These are phyloP conservation scores for Odontomachus brunneus DNA, from an alignment of 1,140 invertebrate genomes.

Conservation along the genomic window DNA sequence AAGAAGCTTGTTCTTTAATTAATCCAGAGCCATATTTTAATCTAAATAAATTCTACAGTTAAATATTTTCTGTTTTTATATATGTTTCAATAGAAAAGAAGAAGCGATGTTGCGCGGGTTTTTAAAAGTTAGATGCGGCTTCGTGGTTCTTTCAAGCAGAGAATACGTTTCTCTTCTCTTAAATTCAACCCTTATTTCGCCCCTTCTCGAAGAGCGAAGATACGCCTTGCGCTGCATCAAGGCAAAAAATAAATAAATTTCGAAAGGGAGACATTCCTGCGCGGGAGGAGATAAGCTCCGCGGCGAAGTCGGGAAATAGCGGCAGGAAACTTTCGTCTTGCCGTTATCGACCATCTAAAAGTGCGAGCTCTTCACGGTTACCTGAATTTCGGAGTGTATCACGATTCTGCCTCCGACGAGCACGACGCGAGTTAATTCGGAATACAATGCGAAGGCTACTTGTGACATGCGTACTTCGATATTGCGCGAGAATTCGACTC, in stretches of 20 bases:
- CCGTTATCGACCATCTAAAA: slow-evolving; percentile 56
- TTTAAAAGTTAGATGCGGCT: no score
- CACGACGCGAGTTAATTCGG: not conserved
- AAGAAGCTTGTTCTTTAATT: not conserved
- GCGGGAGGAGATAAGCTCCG: slow-evolving; percentile 39
- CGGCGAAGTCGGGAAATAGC: not conserved
- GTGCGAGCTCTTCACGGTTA: not conserved
- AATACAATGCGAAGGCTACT: not conserved
- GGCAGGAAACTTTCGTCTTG: slow-evolving; percentile 1
- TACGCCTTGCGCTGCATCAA: slow-evolving; percentile 39
- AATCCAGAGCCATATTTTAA: no score
- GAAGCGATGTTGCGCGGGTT: no score
- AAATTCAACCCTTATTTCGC: not conserved
- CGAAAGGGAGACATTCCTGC: slow-evolving; percentile 47
- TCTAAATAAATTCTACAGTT: no score
- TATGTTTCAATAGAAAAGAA: no score
- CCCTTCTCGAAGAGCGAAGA: slow-evolving; percentile 9
- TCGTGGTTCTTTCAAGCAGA: not conserved
- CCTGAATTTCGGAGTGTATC: slow-evolving; percentile 19
- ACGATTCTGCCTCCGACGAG: not conserved
- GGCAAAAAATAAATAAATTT: slow-evolving; percentile 64
- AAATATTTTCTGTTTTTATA: no score
- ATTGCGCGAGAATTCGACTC: not conserved
- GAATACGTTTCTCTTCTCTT: not conserved
- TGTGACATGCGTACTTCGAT: not conserved